These are phyloP conservation scores for Pangasius djambal DNA, from an alignment of 2,797 vertebrate species.

Conservation along the genomic window DNA sequence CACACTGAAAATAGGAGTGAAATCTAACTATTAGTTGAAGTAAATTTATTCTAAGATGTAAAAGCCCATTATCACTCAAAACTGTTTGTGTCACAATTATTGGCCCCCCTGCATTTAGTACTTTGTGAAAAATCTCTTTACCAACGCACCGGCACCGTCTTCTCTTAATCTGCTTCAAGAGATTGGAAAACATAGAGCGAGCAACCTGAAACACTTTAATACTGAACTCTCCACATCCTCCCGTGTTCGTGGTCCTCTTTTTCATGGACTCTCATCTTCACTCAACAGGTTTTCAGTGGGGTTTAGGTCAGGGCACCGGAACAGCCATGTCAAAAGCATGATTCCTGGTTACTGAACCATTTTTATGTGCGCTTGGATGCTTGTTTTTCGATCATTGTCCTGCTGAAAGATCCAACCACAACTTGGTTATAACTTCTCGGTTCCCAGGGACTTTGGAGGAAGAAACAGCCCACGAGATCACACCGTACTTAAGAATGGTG, in stretches of 20 bases:
- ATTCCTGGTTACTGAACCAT: not conserved
- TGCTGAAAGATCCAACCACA: not conserved
- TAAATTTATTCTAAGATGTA: not conserved
- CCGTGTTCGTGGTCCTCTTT: not conserved
- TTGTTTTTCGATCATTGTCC: not conserved
- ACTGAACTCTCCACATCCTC: not conserved
- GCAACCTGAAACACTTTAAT: no score
- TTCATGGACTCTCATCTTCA: not conserved
- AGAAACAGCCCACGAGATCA: not conserved
- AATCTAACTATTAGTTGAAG: not conserved
- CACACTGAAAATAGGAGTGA: not conserved
- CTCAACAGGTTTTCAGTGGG: not conserved
- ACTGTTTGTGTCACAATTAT: not conserved
- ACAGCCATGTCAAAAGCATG: not conserved
- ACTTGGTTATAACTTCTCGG: not conserved
- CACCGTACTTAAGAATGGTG: not conserved
- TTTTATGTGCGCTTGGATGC: not conserved
- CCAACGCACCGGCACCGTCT: not conserved
- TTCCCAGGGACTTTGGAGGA: not conserved
- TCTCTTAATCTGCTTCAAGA: not conserved
- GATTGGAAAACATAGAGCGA: no score
- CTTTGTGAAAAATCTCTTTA: not conserved
- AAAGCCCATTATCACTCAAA: not conserved
- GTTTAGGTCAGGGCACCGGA: not conserved
- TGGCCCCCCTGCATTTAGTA: not conserved